Evolutionary conservation across 2,113 vertebrate species (phyloP).

Genomic region (Albula goreensis): DNA sequence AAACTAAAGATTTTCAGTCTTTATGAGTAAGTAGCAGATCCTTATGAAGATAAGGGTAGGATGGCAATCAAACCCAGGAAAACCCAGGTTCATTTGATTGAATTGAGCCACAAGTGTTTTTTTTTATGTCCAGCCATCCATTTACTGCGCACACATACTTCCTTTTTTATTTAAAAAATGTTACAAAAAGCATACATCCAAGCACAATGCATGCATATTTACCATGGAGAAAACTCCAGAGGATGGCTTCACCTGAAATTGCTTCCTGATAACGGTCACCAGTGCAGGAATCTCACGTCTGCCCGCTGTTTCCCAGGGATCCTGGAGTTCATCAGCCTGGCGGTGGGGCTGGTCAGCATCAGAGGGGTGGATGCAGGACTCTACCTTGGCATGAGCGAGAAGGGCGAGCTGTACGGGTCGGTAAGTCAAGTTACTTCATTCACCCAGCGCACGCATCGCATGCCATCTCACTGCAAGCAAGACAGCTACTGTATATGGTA

Average conservation of each 20-base stretch:
- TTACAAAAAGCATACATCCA: neutral
- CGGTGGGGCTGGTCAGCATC: conserved; percentile 96
- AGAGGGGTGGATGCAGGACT: conserved; percentile 94
- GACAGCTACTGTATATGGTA: neutral
- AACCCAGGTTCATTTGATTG: too few species aligned
- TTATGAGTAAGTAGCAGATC: too few species aligned
- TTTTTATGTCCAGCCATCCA: too few species aligned
- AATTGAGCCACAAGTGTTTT: too few species aligned
- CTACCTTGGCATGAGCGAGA: conserved; percentile 97
- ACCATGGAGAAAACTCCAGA: neutral
- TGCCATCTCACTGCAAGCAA: conserved; percentile 12
- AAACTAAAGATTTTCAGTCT: too few species aligned
- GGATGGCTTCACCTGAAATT: neutral
- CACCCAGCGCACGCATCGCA: conserved; percentile 10
- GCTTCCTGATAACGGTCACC: neutral
- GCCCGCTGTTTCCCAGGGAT: conserved; percentile 76
- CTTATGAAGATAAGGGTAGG: too few species aligned
- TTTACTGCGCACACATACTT: neutral
- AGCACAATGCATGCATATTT: neutral
- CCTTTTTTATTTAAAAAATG: neutral
- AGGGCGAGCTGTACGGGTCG: conserved; percentile 96
- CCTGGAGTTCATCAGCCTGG: conserved; percentile 97
- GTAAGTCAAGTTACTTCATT: conserved; percentile 73
- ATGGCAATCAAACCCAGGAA: too few species aligned
- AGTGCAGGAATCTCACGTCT: neutral